A percentile compares a stretch with the other conserved stretches of the same genome.
Evolutionary conservation across 2,797 vertebrate genomes (phyloP).

Genomic region (Dicrostonyx torquatus): DNA sequence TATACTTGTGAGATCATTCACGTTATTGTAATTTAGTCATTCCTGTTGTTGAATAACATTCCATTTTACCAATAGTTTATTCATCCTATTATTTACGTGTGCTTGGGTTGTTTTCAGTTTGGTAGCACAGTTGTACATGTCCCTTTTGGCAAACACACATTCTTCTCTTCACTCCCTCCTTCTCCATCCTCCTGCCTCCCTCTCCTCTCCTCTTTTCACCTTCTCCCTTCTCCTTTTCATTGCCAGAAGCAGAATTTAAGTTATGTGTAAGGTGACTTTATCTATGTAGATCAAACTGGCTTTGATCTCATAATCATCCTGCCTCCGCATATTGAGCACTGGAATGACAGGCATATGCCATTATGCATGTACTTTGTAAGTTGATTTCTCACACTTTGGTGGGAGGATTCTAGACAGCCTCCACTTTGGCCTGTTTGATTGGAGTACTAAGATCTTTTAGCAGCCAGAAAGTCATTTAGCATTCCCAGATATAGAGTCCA

Average conservation of each 20-base stretch:
- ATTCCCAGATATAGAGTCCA: not conserved
- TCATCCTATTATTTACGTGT: not conserved
- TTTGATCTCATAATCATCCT: not conserved
- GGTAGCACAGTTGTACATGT: not conserved
- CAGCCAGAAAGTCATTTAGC: conserved; percentile 14
- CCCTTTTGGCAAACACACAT: not conserved
- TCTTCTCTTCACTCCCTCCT: not conserved
- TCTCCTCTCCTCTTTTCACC: not conserved
- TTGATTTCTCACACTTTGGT: conserved; percentile 43
- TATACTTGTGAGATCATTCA: not conserved
- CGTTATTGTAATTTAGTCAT: not conserved
- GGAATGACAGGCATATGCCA: not conserved
- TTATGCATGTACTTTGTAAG: not conserved
- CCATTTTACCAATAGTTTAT: not conserved
- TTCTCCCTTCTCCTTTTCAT: not conserved
- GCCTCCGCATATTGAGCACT: not conserved
- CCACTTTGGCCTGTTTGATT: conserved; percentile 1
- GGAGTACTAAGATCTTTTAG: conserved; percentile 18
- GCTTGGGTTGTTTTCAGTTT: not conserved
- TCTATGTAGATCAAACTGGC: not conserved
- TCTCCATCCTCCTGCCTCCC: not conserved
- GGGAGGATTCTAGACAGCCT: conserved; percentile 19
- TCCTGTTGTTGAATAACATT: not conserved
- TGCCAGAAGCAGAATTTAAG: not conserved
- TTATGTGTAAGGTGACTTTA: not conserved